A percentile compares a stretch with the other conserved stretches of the same genome.
phyloP scores from a whole-genome alignment of 2,888 invertebrate species.

The Brachynemurus nebulosus region DNA sequence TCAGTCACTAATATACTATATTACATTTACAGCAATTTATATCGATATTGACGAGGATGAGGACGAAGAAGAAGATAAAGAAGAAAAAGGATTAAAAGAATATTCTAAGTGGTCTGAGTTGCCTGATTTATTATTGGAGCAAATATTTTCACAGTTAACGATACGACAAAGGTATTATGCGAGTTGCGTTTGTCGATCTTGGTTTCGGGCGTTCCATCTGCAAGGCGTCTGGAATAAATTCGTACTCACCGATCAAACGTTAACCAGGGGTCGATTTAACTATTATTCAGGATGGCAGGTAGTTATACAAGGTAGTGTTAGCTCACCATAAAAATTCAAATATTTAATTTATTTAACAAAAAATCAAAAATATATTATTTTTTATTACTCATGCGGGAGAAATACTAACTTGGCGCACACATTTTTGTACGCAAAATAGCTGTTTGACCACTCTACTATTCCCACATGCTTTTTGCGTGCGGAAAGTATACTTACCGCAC shows the following conservation, averaged over 20 bases:
- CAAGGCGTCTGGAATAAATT: conserved; percentile 66
- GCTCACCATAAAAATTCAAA: neutral
- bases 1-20: neutral
- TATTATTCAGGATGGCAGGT: conserved; percentile 72
- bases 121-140: conserved; percentile 59
- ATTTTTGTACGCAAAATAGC: too few species aligned
- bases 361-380: neutral
- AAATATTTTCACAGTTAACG: conserved; percentile 51
- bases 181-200: conserved; percentile 50
- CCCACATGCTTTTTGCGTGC: too few species aligned
- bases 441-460: too few species aligned
- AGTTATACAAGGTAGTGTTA: conserved; percentile 10
- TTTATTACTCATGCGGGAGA: too few species aligned
- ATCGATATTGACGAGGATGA: conserved; percentile 32
- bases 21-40: conserved; percentile 32
- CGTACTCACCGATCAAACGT: conserved; percentile 51
- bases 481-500: too few species aligned
- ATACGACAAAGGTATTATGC: conserved; percentile 59
- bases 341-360: neutral
- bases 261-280: conserved; percentile 62
- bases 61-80: conserved; percentile 27
- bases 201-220: conserved; percentile 57
- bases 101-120: conserved; percentile 50
- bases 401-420: too few species aligned
- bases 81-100: conserved; percentile 27